phyloP scores from a whole-genome alignment of 1,140 invertebrate genomes.

The Halesus radiatus region DNA sequence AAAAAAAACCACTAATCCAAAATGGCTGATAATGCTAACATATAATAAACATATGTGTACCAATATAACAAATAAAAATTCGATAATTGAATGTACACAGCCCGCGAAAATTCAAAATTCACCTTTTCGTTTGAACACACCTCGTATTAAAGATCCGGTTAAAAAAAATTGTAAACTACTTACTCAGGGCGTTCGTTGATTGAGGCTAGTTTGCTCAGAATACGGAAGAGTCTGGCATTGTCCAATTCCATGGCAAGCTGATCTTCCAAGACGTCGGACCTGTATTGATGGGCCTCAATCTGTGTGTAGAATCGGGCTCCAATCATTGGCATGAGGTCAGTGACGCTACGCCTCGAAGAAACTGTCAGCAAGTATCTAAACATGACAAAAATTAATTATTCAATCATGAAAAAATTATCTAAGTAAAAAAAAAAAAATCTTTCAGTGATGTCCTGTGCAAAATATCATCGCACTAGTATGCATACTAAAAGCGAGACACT shows the following conservation, averaged over 20 bases:
- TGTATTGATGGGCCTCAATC: slow-evolving; percentile 89
- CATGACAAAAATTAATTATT: slow-evolving; percentile 25
- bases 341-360: slow-evolving; percentile 82
- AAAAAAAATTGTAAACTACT: slow-evolving; percentile 58
- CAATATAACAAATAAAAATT: too few relatives aligned
- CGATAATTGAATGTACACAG: too few relatives aligned
- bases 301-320: slow-evolving; percentile 97
- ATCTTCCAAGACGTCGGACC: slow-evolving; percentile 90
- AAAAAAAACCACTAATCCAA: too few relatives aligned
- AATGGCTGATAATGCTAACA: too few relatives aligned
- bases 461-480: too few relatives aligned
- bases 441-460: too few relatives aligned
- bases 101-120: too few relatives aligned
- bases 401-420: background rate
- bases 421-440: too few relatives aligned
- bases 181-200: slow-evolving; percentile 96
- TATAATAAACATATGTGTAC: too few relatives aligned
- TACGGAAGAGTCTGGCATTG: slow-evolving; percentile 91
- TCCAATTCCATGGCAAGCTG: slow-evolving; percentile 95
- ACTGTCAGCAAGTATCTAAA: slow-evolving; percentile 84
- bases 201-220: slow-evolving; percentile 91
- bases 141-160: background rate
- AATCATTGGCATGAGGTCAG: slow-evolving; percentile 99
- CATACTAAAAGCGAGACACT: too few relatives aligned
- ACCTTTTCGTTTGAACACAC: too few relatives aligned